A percentile compares a stretch with the other conserved stretches of the same genome.
Evolutionary conservation across 2,797 vertebrate species (phyloP).

Genomic region (Alcedo atthis): DNA sequence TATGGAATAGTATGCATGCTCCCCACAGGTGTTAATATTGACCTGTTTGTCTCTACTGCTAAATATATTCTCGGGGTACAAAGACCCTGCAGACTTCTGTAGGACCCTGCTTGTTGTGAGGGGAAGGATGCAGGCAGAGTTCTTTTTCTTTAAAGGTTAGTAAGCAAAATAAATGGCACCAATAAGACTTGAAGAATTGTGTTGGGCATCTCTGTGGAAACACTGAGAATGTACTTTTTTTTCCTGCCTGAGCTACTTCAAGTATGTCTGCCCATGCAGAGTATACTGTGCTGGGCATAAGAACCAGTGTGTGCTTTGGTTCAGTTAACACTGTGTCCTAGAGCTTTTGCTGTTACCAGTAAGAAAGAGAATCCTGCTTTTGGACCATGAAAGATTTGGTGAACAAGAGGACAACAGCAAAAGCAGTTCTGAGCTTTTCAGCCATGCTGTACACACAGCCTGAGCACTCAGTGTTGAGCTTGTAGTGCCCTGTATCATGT

Average conservation of each 20-base stretch:
- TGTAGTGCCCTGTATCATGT: neutral
- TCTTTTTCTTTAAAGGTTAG: neutral
- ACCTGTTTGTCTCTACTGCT: neutral
- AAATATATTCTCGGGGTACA: neutral
- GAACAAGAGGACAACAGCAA: neutral
- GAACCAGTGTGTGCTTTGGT: neutral
- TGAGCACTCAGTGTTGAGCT: neutral
- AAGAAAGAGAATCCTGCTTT: neutral
- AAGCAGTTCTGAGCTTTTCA: neutral
- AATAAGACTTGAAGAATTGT: neutral
- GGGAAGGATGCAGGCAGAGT: neutral
- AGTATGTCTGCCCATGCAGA: neutral
- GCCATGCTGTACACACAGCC: too few species aligned
- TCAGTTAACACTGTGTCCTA: neutral
- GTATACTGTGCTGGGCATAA: neutral
- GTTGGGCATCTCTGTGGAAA: neutral
- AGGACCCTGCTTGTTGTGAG: neutral
- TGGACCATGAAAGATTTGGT: neutral
- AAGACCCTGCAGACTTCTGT: neutral
- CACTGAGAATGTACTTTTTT: neutral
- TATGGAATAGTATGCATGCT: neutral
- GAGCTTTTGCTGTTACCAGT: neutral
- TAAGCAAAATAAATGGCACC: neutral
- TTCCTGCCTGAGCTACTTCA: neutral
- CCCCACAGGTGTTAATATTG: neutral